Evolutionary conservation across 2,888 invertebrate species (phyloP), one percentile per base, ranked within the genome.

Genomic region (Eupithecia insigniata): DNA sequence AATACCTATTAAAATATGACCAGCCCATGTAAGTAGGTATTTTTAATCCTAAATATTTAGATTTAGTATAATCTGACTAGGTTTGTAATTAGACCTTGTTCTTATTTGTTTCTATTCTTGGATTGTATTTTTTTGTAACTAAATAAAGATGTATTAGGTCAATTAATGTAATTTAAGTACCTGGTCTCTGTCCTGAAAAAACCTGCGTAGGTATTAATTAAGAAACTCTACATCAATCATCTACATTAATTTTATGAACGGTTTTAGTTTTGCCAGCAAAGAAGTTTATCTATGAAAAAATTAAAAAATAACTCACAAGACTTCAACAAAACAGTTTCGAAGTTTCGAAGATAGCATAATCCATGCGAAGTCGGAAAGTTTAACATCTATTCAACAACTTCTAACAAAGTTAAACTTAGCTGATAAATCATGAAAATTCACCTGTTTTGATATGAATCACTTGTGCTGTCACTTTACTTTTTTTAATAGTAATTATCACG

Each of bases 401-500:
- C 83, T 85, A 85, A 85, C 83, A 87, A 87, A 86, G 79, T 84
- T 82, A 82, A 82, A 84, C 81, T 82, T 55, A 55, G 85, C 80
- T 66, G 85, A 80, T 85, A 84, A 84, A 84, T 84, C 82, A 82
- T 82, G 82, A 3, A 87, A 87, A 79, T 90, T 91, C 91, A 93
- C 92, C 90, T 90, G 89, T 86, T 86, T 84, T 84, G 86, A 82
- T 90, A 86, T 89, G 89, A 88, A 90, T 90, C 92, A 92, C 92
- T 92, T 85, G 85, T 79, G 79, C 81, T 83, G 85, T 88, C 91
- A 91, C 91, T 89, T 82, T 74, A 34, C 64, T 64, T 64, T 34
- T 62, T 87, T 87, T 86, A 89, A 85, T 87, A 85, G 84, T 80
- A 83, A 85, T 83, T 81, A 85, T 81, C 87, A 89, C 88, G 89